Evolutionary conservation across 2,797 vertebrate genomes (phyloP).

Genomic region (Chloroceryle inda): DNA sequence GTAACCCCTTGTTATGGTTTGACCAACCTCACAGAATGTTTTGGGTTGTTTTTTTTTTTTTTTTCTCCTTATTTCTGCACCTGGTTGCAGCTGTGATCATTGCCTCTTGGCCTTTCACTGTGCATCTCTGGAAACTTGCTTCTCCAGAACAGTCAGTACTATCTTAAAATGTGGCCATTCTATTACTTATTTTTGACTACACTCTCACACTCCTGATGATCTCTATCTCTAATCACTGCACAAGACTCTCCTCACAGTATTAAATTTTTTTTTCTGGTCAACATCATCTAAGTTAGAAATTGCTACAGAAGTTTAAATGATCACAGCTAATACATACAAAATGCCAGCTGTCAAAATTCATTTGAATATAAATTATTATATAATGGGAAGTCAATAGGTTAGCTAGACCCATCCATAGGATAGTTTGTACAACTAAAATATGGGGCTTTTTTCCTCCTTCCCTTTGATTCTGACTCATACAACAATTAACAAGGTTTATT

Average conservation of each 20-base stretch:
- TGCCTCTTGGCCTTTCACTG: not conserved
- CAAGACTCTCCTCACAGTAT: not conserved
- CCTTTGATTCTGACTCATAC: not conserved
- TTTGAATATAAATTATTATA: slow-evolving; percentile 5
- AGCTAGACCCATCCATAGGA: not conserved
- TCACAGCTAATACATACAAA: slow-evolving; percentile 30
- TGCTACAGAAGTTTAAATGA: slow-evolving; percentile 1
- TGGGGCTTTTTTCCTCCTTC: not conserved
- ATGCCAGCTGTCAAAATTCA: slow-evolving; percentile 25
- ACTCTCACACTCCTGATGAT: not conserved
- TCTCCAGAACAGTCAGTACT: not conserved
- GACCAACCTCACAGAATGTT: not conserved
- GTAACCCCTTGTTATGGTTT: not conserved
- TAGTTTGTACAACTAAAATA: slow-evolving; percentile 2
- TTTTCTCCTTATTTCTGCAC: not conserved
- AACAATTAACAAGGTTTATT: not conserved
- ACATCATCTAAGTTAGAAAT: not conserved
- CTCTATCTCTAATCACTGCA: not conserved
- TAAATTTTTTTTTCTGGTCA: not conserved
- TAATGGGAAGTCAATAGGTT: slow-evolving; percentile 1
- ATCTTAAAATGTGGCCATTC: not conserved
- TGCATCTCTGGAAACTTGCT: not conserved
- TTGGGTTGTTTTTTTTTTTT: too few relatives aligned
- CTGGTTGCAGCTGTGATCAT: not conserved
- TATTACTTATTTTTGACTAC: not conserved